Evolutionary conservation across 2,888 invertebrate species (phyloP).

Genomic region (Thyatira batis): DNA sequence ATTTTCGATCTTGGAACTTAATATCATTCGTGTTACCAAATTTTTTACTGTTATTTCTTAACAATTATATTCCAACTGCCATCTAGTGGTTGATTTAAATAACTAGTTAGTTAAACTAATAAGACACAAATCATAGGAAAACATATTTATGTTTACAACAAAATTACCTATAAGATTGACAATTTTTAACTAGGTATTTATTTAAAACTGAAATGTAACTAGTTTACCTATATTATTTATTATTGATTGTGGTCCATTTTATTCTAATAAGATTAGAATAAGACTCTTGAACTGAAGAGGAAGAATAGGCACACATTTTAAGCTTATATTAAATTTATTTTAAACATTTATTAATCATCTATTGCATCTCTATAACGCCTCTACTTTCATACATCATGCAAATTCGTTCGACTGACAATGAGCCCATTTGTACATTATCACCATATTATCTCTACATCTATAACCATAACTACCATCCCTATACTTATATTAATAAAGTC

Average conservation of each 20-base stretch:
- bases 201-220: no score
- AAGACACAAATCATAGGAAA: no score
- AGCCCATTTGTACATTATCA: constrained; percentile 61
- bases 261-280: not conserved
- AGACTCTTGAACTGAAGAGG: not conserved
- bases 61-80: not conserved
- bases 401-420: constrained; percentile 76
- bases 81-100: not conserved
- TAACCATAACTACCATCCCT: constrained; percentile 13
- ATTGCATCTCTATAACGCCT: constrained; percentile 64
- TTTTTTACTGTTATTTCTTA: not conserved
- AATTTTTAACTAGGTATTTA: no score
- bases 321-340: constrained; percentile 28
- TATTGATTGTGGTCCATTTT: not conserved
- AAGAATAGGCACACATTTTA: not conserved
- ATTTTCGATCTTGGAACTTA: not conserved
- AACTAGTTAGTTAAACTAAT: not conserved
- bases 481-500: constrained; percentile 16
- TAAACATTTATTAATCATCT: constrained; percentile 49
- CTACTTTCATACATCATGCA: constrained; percentile 77
- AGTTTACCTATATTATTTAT: no score
- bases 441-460: constrained; percentile 24
- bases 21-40: not conserved
- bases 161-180: no score
- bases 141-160: no score